phyloP scores from a whole-genome alignment of 2,888 invertebrate genomes.

The Cantharis flavilabris region DNA sequence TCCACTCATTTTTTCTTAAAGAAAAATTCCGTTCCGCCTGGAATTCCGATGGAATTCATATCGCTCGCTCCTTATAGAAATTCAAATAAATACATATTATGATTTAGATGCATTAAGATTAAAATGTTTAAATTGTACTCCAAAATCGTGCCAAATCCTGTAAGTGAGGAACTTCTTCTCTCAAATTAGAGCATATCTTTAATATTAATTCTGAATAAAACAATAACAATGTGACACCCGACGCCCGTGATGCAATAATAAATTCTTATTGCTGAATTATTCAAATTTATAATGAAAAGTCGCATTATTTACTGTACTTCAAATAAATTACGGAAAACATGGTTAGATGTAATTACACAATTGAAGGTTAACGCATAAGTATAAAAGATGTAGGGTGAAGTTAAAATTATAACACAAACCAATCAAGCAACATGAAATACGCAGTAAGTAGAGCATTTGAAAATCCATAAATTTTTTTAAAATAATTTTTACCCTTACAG shows the following conservation, averaged over 20 bases:
- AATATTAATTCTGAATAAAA: background rate
- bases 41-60: too few relatives aligned
- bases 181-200: background rate
- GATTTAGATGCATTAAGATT: too few relatives aligned
- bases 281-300: constrained; percentile 3
- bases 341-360: constrained; percentile 9
- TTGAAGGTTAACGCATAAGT: constrained; percentile 22
- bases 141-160: too few relatives aligned
- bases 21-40: too few relatives aligned
- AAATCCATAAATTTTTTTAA: background rate
- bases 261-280: constrained; percentile 5
- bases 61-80: too few relatives aligned
- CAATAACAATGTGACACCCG: background rate
- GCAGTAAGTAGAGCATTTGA: constrained; percentile 12
- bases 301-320: constrained; percentile 7
- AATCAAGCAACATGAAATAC: constrained; percentile 26
- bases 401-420: constrained; percentile 9
- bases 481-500: constrained; percentile 1
- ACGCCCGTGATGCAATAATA: background rate
- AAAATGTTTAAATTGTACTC: too few relatives aligned
- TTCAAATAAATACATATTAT: too few relatives aligned
- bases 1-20: too few relatives aligned
- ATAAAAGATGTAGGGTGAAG: constrained; percentile 27
- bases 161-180: background rate
- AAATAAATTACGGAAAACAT: constrained; percentile 16